Conservation (phyloP, 2,888 invertebrate species). For the Electrophaes corylata region DNA sequence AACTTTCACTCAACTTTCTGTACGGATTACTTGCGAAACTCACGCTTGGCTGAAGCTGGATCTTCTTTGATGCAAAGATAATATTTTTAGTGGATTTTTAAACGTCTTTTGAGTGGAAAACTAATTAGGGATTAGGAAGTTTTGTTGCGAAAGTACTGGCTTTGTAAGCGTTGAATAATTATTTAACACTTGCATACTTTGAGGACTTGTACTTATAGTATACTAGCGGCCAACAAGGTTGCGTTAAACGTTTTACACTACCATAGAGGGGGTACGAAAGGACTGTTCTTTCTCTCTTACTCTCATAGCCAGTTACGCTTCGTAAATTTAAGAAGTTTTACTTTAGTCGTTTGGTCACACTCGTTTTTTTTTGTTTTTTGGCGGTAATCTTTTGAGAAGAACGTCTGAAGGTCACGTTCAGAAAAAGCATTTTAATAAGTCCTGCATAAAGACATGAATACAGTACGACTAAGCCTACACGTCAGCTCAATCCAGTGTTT, state of each 20-base stretch:
- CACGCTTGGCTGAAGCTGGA: slow-evolving; percentile 7
- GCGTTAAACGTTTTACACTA: too few species aligned
- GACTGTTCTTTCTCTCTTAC: too few species aligned
- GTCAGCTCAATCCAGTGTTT: background rate
- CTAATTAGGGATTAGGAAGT: slow-evolving; percentile 12
- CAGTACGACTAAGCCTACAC: background rate
- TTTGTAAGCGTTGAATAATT: slow-evolving; percentile 2
- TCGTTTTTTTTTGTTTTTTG: too few species aligned
- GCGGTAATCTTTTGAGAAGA: too few species aligned
- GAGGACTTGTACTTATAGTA: background rate
- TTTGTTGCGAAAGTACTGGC: slow-evolving; percentile 1
- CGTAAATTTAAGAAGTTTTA: too few species aligned
- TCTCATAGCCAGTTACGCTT: too few species aligned
- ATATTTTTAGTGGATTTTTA: slow-evolving; percentile 15
- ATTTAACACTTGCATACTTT: background rate
- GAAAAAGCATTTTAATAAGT: too few species aligned
- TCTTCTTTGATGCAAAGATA: slow-evolving; percentile 28
- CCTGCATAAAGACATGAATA: background rate
- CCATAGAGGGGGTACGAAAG: too few species aligned
- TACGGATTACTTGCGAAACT: slow-evolving; percentile 7
- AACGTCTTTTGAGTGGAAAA: slow-evolving; percentile 14
- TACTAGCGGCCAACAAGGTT: too few species aligned
- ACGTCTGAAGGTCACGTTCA: too few species aligned
- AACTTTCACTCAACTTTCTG: slow-evolving; percentile 10
- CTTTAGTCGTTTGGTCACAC: too few species aligned